phyloP scores from a whole-genome alignment of 2,888 invertebrate genomes.

The Polyommatus iphigenia region DNA sequence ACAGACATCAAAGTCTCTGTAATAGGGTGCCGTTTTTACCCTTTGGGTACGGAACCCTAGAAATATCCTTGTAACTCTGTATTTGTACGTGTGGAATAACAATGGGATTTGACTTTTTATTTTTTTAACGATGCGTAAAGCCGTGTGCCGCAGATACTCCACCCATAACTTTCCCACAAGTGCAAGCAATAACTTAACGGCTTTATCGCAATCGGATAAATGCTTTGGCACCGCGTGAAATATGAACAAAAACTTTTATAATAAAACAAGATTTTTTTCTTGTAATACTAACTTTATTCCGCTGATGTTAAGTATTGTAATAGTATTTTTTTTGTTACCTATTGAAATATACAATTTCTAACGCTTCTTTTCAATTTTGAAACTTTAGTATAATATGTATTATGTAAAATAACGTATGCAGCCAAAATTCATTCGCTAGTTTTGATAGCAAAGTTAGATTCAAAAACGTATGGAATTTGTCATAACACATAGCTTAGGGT shows the following conservation, averaged over 20 bases:
- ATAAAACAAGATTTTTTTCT: slow-evolving; percentile 16
- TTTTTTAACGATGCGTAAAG: slow-evolving; percentile 1
- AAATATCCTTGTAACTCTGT: neutral
- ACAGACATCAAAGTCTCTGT: too few relatives aligned
- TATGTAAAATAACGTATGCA: too few relatives aligned
- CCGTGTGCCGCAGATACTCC: neutral
- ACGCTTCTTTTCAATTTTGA: too few relatives aligned
- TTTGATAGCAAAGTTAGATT: too few relatives aligned
- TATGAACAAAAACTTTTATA: slow-evolving; percentile 12
- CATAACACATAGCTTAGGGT: too few relatives aligned
- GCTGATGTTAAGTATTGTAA: neutral
- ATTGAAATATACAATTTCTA: too few relatives aligned
- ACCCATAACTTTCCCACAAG: slow-evolving; percentile 2
- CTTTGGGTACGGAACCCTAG: neutral
- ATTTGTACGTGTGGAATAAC: neutral
- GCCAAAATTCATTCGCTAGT: too few relatives aligned
- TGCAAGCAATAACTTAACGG: slow-evolving; percentile 18
- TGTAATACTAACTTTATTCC: neutral
- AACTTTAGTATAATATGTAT: too few relatives aligned
- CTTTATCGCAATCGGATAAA: slow-evolving; percentile 11
- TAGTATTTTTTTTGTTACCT: too few relatives aligned
- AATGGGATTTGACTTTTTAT: neutral
- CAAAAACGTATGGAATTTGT: too few relatives aligned
- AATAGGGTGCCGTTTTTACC: neutral
- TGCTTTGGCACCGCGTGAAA: slow-evolving; percentile 7